These are phyloP conservation scores for Falco columbarius DNA, from an alignment of 2,797 vertebrate species.

Conservation along the genomic window DNA sequence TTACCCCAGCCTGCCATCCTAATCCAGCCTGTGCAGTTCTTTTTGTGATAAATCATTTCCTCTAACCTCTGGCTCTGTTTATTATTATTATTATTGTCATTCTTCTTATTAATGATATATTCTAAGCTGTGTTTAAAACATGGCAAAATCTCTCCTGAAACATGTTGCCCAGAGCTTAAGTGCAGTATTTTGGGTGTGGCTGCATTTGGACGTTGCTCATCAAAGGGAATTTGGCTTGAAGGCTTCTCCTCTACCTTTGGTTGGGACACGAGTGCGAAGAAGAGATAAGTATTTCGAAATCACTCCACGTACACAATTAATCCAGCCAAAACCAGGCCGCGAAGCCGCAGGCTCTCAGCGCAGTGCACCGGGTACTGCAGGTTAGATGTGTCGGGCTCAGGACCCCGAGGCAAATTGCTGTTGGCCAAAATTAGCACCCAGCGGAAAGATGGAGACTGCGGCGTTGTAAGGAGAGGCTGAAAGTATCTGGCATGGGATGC, in stretches of 20 bases:
- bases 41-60: not conserved
- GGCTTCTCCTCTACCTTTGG: slow-evolving; percentile 19
- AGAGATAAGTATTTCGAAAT: not conserved
- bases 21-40: not conserved
- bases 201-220: not conserved
- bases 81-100: not conserved
- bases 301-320: not conserved
- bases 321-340: not conserved
- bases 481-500: rapidly evolving
- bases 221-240: slow-evolving; percentile 21
- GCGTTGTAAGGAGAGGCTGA: not conserved
- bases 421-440: not conserved
- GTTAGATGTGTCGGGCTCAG: not conserved
- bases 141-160: not conserved
- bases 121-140: not conserved
- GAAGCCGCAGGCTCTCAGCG: not conserved
- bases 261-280: not conserved
- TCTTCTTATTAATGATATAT: not conserved
- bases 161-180: not conserved
- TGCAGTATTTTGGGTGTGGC: not conserved
- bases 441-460: rapidly evolving
- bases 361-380: not conserved
- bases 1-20: not conserved
- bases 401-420: not conserved
- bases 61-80: not conserved